Conservation (phyloP, 2,888 invertebrate genomes). For the Electrophaes corylata region DNA sequence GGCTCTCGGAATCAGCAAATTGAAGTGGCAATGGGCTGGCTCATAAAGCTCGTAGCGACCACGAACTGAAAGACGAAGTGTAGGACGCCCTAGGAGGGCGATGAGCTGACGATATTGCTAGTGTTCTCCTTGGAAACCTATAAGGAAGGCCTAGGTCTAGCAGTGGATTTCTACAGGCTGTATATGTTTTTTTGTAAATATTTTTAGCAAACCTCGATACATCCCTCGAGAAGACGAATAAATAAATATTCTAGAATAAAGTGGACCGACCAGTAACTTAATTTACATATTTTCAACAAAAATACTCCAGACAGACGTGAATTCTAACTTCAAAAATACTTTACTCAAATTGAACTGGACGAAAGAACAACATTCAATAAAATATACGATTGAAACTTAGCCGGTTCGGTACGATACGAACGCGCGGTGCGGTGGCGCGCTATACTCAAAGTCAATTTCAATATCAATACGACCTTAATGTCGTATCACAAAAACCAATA, state of each 20-base stretch:
- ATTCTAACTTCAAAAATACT: conserved; percentile 5
- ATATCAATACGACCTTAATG: conserved; percentile 7
- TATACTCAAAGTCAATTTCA: conserved; percentile 6
- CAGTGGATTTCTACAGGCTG: no score
- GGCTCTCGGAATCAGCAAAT: no score
- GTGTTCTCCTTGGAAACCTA: no score
- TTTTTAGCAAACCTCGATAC: no score
- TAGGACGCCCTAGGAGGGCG: no score
- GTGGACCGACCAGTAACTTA: not conserved
- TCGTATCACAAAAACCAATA: not conserved
- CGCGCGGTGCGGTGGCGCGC: not conserved
- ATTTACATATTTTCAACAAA: not conserved
- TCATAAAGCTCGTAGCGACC: no score
- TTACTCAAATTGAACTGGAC: not conserved
- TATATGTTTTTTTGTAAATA: no score
- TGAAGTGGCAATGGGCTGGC: no score
- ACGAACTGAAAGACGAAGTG: no score
- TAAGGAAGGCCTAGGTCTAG: no score
- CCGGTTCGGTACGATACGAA: not conserved
- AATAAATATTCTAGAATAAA: not conserved
- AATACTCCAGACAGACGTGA: conserved; percentile 1
- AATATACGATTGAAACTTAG: conserved; percentile 7
- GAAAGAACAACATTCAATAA: conserved; percentile 9
- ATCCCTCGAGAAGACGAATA: not conserved
- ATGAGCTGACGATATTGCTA: no score